Base-by-base conservation (phyloP, 2,888 invertebrate species). In the Parnassius mnemosyne region DNA sequence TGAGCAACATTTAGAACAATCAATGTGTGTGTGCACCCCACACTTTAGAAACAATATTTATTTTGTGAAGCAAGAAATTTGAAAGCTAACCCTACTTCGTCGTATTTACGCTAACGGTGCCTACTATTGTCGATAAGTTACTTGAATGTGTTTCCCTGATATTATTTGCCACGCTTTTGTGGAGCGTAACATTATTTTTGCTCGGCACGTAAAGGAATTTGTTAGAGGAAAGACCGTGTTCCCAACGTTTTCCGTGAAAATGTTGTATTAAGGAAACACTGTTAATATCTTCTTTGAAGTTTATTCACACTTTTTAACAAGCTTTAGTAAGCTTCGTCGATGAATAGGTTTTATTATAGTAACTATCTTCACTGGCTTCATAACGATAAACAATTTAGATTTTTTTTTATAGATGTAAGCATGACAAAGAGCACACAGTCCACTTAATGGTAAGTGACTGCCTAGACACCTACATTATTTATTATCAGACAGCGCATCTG, bases 141-240 rank as follows among this genome's bases (percentile, higher is more conserved):
- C 57, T 57, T 61, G 47, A 61, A 61, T 53, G 53, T 61, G 49
- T 57, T 61, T 61, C 57, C 57, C 52, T 61, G 41, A 57, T 61
- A 61, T 57, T 61, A 61, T 57, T 61, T 16, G 61, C 47, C 43
- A 49, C 53, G 44, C 61, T 51, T 49, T 61, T 51, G 56, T 56
- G 56, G 41, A 41, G 56, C 60, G 60, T 60, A 55, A 56, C 61
- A 57, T 57, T 61, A 61, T 57, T 57, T 56, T 55, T 57, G 52
- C 53, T 49, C 61, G 47, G 16, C 42, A 57, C 52, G 49, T 53
- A 57, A 53, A 56, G 53, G 43, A 61, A 57, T 57, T 61, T 57
- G 34, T 61, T 42, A 56, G 16, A 46, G 52, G 46, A 56, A 46
- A 57, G 11, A 61, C 61, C 51, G 61, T 52, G 54, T 50, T 46